phyloP scores from a whole-genome alignment of 2,888 invertebrate species.

The Eristalinus aeneus region DNA sequence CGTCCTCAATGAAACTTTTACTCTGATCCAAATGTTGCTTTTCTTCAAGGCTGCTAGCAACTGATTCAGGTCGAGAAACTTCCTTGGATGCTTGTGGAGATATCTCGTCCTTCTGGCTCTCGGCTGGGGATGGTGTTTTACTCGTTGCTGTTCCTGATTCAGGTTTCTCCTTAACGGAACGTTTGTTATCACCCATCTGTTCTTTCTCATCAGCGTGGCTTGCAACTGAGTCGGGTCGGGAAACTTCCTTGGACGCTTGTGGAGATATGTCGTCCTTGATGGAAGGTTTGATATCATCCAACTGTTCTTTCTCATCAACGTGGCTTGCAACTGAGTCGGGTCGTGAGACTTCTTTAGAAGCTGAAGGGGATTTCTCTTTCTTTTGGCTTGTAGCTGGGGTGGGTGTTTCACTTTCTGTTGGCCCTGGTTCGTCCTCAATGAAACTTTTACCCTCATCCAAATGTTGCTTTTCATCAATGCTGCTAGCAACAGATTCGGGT shows the following conservation, averaged over 20 bases:
- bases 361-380: slow-evolving; percentile 54
- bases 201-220: slow-evolving; percentile 38
- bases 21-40: slow-evolving; percentile 38
- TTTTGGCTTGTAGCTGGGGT: slow-evolving; percentile 40
- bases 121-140: slow-evolving; percentile 34
- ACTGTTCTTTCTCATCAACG: background rate
- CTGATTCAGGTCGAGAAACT: slow-evolving; percentile 63
- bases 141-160: background rate
- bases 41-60: slow-evolving; percentile 56
- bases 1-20: background rate
- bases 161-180: background rate
- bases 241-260: slow-evolving; percentile 53
- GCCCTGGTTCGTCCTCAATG: slow-evolving; percentile 26
- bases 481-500: slow-evolving; percentile 25
- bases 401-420: background rate
- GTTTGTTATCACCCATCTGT: background rate
- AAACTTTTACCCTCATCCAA: background rate
- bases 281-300: background rate
- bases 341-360: slow-evolving; percentile 66
- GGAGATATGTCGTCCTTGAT: background rate
- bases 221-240: slow-evolving; percentile 24
- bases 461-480: background rate
- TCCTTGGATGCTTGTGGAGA: slow-evolving; percentile 13
- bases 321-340: slow-evolving; percentile 71
- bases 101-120: slow-evolving; percentile 58